Evolutionary conservation across 2,113 vertebrate genomes (phyloP).

Genomic region (Brachirus orientalis): DNA sequence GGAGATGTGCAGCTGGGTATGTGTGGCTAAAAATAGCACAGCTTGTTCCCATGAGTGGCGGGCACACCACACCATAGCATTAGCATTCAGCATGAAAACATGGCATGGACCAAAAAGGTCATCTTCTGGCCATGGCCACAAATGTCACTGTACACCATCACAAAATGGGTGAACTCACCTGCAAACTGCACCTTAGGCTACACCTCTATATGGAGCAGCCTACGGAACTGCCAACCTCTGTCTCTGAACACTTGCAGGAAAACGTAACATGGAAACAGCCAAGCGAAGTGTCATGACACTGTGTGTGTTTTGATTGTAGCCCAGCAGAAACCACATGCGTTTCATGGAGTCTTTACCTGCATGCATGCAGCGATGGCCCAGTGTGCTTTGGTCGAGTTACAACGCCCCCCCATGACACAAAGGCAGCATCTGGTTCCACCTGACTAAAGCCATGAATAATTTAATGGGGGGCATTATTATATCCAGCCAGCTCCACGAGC

Average conservation of each 20-base stretch:
- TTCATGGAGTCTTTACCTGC: slow-evolving; percentile 41
- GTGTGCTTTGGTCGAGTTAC: slow-evolving; percentile 81
- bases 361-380: slow-evolving; percentile 35
- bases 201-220: slow-evolving; percentile 34
- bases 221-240: slow-evolving; percentile 55
- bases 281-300: slow-evolving; percentile 44
- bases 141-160: slow-evolving; percentile 61
- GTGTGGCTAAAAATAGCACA: slow-evolving; percentile 78
- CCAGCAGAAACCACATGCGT: slow-evolving; percentile 41
- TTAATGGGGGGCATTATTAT: slow-evolving; percentile 76
- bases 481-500: slow-evolving; percentile 69
- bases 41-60: slow-evolving; percentile 70
- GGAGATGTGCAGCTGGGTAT: slow-evolving; percentile 81
- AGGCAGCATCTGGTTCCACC: slow-evolving; percentile 78
- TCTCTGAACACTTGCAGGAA: slow-evolving; percentile 41
- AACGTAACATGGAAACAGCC: slow-evolving; percentile 55
- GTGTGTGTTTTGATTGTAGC: slow-evolving; percentile 48
- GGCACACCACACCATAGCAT: slow-evolving; percentile 66
- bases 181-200: slow-evolving; percentile 30
- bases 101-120: slow-evolving; percentile 69
- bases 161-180: slow-evolving; percentile 28
- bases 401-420: slow-evolving; percentile 81
- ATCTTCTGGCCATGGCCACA: slow-evolving; percentile 57
- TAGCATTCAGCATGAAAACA: slow-evolving; percentile 70
- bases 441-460: slow-evolving; percentile 87